Percentiles rank a stretch among this genome's conserved stretches.
Conservation (phyloP, 2,113 vertebrate species). For the Mohoua ochrocephala region DNA sequence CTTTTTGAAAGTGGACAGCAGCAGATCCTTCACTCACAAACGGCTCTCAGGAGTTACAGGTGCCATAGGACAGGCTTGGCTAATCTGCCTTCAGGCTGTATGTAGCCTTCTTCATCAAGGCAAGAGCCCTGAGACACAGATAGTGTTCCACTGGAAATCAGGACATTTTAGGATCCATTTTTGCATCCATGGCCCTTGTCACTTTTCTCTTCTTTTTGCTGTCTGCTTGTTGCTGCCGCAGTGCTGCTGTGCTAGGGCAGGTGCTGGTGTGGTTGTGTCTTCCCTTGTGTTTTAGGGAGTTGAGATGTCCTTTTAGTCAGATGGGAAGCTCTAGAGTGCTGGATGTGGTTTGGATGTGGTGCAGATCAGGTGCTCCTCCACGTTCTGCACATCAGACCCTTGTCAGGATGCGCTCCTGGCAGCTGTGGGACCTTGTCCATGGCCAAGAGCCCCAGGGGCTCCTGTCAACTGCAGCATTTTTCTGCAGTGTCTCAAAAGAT, state of each 20-base stretch:
- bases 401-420: neutral
- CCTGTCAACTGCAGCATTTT: neutral
- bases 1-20: neutral
- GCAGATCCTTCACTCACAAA: neutral
- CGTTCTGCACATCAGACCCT: accelerated
- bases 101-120: neutral
- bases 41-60: neutral
- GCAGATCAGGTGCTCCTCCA: accelerated
- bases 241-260: neutral
- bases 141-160: neutral
- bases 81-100: neutral
- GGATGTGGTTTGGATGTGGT: neutral
- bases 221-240: neutral
- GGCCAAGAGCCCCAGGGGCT: neutral
- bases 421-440: neutral
- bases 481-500: neutral
- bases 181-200: accelerated
- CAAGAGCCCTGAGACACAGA: neutral
- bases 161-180: neutral
- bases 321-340: neutral
- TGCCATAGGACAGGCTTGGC: neutral
- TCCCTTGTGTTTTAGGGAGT: neutral
- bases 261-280: neutral
- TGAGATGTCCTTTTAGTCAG: neutral
- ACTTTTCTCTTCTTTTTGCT: neutral